Conservation (phyloP, 2,797 vertebrate species). For the Leucoraja ocellata region DNA sequence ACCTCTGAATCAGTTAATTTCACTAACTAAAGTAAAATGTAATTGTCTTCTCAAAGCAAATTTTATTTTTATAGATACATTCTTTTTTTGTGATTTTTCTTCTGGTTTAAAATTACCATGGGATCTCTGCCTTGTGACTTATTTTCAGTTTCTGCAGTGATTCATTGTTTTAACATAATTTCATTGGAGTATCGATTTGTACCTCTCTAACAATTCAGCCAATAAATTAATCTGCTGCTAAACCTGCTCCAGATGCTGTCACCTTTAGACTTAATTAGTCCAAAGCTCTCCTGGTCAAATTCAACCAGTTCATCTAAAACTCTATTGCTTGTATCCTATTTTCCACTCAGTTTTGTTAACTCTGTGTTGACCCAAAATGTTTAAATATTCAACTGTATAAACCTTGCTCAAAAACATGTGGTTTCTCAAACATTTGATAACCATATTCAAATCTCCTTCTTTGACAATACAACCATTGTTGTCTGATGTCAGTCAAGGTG, state of each 20-base stretch:
- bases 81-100: slow-evolving; percentile 81
- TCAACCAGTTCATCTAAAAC: neutral
- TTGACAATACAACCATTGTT: neutral
- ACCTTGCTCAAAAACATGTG: neutral
- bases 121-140: slow-evolving; percentile 80
- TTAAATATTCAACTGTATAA: neutral
- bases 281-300: neutral
- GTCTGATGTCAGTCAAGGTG: neutral
- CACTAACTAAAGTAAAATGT: slow-evolving; percentile 73
- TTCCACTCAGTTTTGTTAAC: neutral
- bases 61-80: slow-evolving; percentile 77
- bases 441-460: neutral
- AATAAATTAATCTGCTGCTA: neutral
- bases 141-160: slow-evolving; percentile 77
- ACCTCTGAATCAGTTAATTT: slow-evolving; percentile 74
- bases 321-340: neutral
- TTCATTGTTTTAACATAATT: neutral
- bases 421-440: neutral
- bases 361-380: neutral
- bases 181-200: neutral
- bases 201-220: neutral
- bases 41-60: slow-evolving; percentile 73
- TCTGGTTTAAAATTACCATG: slow-evolving; percentile 75
- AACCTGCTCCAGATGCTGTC: neutral
- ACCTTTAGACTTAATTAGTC: neutral